phyloP scores from a whole-genome alignment of 2,113 vertebrate species.

The Ginglymostoma cirratum region DNA sequence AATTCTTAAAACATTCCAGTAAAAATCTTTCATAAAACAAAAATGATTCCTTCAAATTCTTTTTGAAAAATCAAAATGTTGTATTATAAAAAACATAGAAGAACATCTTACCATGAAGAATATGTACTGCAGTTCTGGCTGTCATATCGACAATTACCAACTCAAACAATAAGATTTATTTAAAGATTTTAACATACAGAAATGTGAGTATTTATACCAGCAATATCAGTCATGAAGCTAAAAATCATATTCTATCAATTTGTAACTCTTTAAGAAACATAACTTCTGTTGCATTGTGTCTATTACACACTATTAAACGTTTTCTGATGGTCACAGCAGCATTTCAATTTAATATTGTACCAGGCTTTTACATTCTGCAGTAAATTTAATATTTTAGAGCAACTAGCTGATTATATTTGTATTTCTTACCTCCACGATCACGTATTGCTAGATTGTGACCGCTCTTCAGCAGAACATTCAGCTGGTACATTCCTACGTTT shows the following conservation, averaged over 20 bases:
- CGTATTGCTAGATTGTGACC: slow-evolving; percentile 84
- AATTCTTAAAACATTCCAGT: background rate
- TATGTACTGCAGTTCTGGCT: background rate
- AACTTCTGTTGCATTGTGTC: background rate
- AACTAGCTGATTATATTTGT: background rate
- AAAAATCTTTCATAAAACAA: background rate
- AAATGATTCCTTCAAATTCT: background rate
- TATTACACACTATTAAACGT: background rate
- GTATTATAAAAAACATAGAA: background rate
- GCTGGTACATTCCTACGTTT: slow-evolving; percentile 79
- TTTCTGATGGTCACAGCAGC: background rate
- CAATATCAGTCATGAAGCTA: background rate
- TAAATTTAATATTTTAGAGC: background rate
- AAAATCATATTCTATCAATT: background rate
- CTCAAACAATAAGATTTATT: background rate
- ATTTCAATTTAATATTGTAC: background rate
- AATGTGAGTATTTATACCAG: background rate
- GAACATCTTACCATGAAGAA: background rate
- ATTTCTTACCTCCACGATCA: slow-evolving; percentile 77
- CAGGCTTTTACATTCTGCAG: background rate
- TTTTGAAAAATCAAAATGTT: background rate
- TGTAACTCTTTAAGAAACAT: background rate
- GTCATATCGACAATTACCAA: background rate
- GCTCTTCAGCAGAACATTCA: slow-evolving; percentile 81
- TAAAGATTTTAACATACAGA: background rate